Percentiles rank a stretch among this genome's conserved stretches.
phyloP scores from a whole-genome alignment of 2,797 vertebrate species.

The Menidia menidia region DNA sequence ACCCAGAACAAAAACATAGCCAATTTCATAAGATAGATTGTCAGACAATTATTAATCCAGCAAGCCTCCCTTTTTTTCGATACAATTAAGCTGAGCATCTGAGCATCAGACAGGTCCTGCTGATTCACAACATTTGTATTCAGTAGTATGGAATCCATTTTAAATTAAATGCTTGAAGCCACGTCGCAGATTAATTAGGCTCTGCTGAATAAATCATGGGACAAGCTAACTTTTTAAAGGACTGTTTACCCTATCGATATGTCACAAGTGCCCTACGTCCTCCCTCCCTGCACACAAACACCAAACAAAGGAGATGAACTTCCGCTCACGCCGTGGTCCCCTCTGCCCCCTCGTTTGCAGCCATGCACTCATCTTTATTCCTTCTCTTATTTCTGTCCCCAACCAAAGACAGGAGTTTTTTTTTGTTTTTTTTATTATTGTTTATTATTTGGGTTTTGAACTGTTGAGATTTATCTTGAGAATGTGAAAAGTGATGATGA shows the following conservation, averaged over 20 bases:
- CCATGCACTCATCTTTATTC: not conserved
- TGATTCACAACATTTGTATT: not conserved
- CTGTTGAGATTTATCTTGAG: not conserved
- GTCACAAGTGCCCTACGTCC: not conserved
- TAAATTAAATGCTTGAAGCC: not conserved
- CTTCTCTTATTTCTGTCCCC: not conserved
- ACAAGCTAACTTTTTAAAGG: too few species aligned
- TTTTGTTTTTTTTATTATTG: not conserved
- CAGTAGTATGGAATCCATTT: not conserved
- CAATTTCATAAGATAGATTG: not conserved
- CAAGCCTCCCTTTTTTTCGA: not conserved
- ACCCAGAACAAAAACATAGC: not conserved
- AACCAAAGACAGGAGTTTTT: not conserved
- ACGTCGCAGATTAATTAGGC: too few species aligned
- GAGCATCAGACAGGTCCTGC: not conserved
- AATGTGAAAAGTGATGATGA: not conserved
- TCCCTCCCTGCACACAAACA: not conserved
- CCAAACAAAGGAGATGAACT: not conserved
- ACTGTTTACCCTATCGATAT: too few species aligned
- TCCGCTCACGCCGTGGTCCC: not conserved
- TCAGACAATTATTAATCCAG: not conserved
- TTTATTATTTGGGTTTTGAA: too few species aligned
- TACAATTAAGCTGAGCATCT: not conserved
- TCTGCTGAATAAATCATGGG: too few species aligned
- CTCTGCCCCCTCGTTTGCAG: not conserved